These are phyloP conservation scores for Thumatha senex DNA, from an alignment of 2,888 invertebrate species.

Conservation along the genomic window DNA sequence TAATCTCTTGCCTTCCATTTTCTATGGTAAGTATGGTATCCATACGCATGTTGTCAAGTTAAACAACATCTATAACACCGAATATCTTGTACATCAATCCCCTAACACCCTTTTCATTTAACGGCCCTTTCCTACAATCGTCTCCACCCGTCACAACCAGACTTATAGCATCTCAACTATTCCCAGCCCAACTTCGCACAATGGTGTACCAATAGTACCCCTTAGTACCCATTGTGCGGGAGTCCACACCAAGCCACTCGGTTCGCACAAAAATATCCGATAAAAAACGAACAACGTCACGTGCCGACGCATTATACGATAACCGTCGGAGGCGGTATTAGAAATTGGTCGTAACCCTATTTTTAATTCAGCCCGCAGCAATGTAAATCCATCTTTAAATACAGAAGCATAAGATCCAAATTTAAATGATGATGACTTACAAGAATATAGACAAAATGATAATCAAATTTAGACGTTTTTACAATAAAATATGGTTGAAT, in stretches of 20 bases:
- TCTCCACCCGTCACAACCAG: constrained; percentile 27
- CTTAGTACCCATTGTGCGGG: constrained; percentile 51
- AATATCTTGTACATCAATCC: background rate
- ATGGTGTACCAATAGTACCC: constrained; percentile 22
- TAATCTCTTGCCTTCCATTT: too few species aligned
- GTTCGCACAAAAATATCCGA: constrained; percentile 78
- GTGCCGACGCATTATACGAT: constrained; percentile 79
- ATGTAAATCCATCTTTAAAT: constrained; percentile 37
- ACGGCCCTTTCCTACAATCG: constrained; percentile 10
- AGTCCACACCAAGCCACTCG: constrained; percentile 73
- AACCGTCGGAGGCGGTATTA: constrained; percentile 81
- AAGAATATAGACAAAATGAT: background rate
- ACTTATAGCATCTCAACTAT: constrained; percentile 15
- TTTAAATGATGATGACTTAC: constrained; percentile 14
- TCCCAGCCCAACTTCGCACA: constrained; percentile 32
- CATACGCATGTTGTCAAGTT: too few species aligned
- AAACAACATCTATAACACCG: background rate
- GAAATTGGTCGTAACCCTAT: constrained; percentile 73
- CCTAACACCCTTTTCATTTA: background rate
- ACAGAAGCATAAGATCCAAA: constrained; percentile 13
- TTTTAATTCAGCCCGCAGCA: constrained; percentile 39
- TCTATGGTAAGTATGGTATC: too few species aligned
- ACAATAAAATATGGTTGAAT: constrained; percentile 21
- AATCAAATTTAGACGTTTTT: constrained; percentile 19
- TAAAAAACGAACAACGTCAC: constrained; percentile 74